phyloP scores from a whole-genome alignment of 2,797 vertebrate species.

The Margarornis squamiger region DNA sequence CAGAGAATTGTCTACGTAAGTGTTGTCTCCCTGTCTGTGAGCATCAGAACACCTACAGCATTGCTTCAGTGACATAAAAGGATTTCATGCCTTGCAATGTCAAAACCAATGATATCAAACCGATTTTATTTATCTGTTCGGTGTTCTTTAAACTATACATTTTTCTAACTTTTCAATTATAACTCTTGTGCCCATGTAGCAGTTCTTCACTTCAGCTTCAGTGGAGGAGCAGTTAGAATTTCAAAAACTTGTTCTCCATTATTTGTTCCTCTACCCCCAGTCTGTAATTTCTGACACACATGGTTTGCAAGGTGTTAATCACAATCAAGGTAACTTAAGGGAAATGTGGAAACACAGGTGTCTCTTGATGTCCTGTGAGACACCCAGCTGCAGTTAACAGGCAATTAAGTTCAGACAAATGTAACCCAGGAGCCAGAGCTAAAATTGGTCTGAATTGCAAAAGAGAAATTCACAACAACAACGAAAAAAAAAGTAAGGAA shows the following conservation, averaged over 20 bases:
- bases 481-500: neutral
- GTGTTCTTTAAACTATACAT: neutral
- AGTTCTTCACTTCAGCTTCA: neutral
- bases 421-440: neutral
- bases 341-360: neutral
- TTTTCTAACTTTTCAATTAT: neutral
- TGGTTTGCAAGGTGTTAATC: neutral
- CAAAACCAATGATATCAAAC: neutral
- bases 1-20: accelerated
- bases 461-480: neutral
- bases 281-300: neutral
- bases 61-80: neutral
- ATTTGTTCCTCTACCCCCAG: neutral
- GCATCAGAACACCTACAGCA: neutral
- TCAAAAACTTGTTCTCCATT: neutral
- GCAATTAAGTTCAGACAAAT: neutral
- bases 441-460: neutral
- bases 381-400: neutral
- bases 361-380: neutral
- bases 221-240: neutral
- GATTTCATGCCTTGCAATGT: neutral
- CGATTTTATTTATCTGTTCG: neutral
- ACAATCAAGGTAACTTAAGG: neutral
- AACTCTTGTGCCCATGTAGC: neutral
- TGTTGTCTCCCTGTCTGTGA: neutral